phyloP scores from a whole-genome alignment of 2,113 vertebrate species.

The Rhinopomastus cyanomelas region DNA sequence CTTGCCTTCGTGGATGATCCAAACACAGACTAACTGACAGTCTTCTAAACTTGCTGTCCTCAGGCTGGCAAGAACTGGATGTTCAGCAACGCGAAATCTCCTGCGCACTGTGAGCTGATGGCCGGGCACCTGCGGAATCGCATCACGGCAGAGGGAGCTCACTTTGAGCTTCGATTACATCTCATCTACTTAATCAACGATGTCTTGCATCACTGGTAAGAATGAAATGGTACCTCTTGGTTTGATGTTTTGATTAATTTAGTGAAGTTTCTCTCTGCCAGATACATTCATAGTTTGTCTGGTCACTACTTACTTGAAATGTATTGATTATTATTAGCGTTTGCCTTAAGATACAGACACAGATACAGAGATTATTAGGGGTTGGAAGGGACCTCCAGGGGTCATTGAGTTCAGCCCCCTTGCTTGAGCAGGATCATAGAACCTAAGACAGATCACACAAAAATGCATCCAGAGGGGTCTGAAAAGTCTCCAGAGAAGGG shows the following conservation, averaged over 20 bases:
- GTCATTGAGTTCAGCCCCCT: too few relatives aligned
- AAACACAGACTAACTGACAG: not conserved
- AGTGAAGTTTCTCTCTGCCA: not conserved
- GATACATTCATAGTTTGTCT: not conserved
- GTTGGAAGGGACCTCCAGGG: too few relatives aligned
- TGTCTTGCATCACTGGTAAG: constrained; percentile 95
- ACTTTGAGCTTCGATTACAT: constrained; percentile 93
- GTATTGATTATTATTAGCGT: not conserved
- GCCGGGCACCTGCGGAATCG: constrained; percentile 92
- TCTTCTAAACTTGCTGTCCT: not conserved
- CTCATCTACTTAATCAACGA: constrained; percentile 98
- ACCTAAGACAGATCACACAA: too few relatives aligned
- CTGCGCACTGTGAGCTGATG: constrained; percentile 94
- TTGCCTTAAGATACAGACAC: not conserved
- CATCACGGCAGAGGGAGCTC: constrained; percentile 86
- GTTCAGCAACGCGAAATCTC: constrained; percentile 94
- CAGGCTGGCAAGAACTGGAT: constrained; percentile 99
- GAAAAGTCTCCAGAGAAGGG: too few relatives aligned
- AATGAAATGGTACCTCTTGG: fast-evolving
- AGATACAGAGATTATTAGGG: too few relatives aligned
- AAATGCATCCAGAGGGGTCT: too few relatives aligned
- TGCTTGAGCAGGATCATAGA: too few relatives aligned
- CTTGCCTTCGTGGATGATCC: fast-evolving
- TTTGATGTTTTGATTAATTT: not conserved
- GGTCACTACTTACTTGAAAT: not conserved